Evolutionary conservation across 1,140 invertebrate genomes (phyloP).

Genomic region (Hycleus cichorii): DNA sequence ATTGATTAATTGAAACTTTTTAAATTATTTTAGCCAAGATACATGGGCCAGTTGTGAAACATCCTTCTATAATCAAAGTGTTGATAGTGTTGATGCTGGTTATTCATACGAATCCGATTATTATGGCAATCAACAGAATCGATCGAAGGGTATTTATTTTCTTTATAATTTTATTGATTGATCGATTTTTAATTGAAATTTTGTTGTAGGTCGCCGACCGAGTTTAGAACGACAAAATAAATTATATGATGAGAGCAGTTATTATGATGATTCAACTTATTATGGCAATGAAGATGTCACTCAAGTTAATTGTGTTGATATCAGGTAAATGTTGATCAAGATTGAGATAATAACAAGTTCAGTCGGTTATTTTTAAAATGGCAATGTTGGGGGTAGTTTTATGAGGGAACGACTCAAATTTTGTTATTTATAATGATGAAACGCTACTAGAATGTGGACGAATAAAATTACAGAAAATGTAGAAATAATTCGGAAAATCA

Average conservation of each 20-base stretch:
- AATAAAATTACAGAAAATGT: too few species aligned
- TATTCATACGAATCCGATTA: constrained; percentile 46
- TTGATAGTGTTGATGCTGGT: constrained; percentile 39
- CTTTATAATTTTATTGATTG: neutral
- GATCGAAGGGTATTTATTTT: neutral
- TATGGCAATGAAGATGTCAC: constrained; percentile 24
- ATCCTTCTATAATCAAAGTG: constrained; percentile 29
- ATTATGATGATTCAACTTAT: constrained; percentile 27
- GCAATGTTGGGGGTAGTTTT: neutral
- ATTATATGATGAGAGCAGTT: constrained; percentile 62
- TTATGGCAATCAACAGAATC: constrained; percentile 23
- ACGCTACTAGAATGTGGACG: too few species aligned
- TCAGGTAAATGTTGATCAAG: constrained; percentile 1
- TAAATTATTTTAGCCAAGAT: constrained; percentile 35
- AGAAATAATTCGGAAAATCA: too few species aligned
- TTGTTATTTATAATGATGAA: too few species aligned
- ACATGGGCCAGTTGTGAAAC: constrained; percentile 35
- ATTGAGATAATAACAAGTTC: neutral
- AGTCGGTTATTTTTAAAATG: neutral
- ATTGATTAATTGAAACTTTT: too few species aligned
- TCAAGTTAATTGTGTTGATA: constrained; percentile 26
- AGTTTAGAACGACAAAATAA: constrained; percentile 75
- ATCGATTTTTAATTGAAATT: neutral
- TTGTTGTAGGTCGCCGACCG: constrained; percentile 49
- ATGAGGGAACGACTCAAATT: too few species aligned